Conservation (phyloP, 2,113 vertebrate species). For the Hyaena hyaena region DNA sequence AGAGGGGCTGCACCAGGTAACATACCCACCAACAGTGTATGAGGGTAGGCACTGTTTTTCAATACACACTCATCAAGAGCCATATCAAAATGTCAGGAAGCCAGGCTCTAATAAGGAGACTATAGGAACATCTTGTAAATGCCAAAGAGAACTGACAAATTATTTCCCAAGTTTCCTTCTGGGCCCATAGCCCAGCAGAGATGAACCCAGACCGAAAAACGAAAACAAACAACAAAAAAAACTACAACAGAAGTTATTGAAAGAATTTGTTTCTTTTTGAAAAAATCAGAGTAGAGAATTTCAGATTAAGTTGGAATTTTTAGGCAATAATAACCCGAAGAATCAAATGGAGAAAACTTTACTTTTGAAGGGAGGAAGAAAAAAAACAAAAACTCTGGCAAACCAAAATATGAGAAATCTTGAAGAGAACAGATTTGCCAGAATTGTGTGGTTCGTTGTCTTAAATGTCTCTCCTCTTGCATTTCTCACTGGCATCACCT, state of each 20-base stretch:
- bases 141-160: background rate
- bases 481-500: background rate
- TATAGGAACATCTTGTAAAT: slow-evolving; percentile 58
- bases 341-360: slow-evolving; percentile 17
- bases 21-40: too few relatives aligned
- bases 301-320: background rate
- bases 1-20: too few relatives aligned
- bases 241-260: background rate
- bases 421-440: background rate
- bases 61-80: background rate
- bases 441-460: background rate
- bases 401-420: slow-evolving; percentile 27
- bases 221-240: background rate
- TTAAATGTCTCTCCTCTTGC: background rate
- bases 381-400: background rate
- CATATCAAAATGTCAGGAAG: slow-evolving; percentile 52
- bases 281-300: background rate
- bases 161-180: slow-evolving; percentile 62
- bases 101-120: background rate
- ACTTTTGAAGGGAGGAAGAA: slow-evolving; percentile 1
- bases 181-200: slow-evolving; percentile 35
- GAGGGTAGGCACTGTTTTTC: background rate
- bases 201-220: background rate
- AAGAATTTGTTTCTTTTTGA: slow-evolving; percentile 2
- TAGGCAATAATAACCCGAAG: background rate